A percentile compares a stretch with the other conserved stretches of the same genome.
Evolutionary conservation across 2,113 vertebrate species (phyloP).

Genomic region (Canis aureus): DNA sequence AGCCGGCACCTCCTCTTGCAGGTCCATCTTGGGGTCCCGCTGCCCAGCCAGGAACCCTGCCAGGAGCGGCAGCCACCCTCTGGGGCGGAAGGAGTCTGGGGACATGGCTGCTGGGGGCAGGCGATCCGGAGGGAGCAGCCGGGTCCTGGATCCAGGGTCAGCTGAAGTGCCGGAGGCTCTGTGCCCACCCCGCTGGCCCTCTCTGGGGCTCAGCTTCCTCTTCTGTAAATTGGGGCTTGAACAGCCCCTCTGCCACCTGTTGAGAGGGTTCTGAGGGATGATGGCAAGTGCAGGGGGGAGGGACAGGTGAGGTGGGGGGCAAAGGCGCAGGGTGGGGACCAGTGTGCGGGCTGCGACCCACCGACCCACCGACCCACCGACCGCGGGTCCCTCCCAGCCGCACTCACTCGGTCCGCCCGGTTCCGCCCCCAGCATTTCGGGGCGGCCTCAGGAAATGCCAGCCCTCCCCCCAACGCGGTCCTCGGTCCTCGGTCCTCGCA

Average conservation of each 20-base stretch:
- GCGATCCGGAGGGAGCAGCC: not conserved
- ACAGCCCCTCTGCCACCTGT: not conserved
- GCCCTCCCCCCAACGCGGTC: not conserved
- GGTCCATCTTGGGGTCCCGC: not conserved
- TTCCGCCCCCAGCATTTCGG: not conserved
- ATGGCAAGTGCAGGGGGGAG: too few species aligned
- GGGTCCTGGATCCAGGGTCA: not conserved
- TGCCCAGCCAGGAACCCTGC: not conserved
- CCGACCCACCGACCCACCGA: accelerated
- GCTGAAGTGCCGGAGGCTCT: not conserved
- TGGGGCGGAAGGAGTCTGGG: not conserved
- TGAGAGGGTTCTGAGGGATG: not conserved
- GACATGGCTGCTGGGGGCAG: accelerated
- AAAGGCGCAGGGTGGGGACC: too few species aligned
- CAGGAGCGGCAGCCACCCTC: not conserved
- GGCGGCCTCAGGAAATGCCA: constrained; percentile 12
- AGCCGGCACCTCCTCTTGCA: not conserved
- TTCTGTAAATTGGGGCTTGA: not conserved
- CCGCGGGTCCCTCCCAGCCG: not conserved
- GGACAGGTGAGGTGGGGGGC: too few species aligned
- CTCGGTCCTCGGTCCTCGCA: too few species aligned
- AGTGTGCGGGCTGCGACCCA: not conserved
- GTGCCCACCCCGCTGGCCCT: not conserved
- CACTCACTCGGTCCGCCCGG: not conserved
- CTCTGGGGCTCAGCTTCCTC: not conserved